Percentiles rank a stretch among this genome's conserved stretches.
Evolutionary conservation across 2,113 vertebrate genomes (phyloP).

Genomic region (Cynopterus brachyotis): DNA sequence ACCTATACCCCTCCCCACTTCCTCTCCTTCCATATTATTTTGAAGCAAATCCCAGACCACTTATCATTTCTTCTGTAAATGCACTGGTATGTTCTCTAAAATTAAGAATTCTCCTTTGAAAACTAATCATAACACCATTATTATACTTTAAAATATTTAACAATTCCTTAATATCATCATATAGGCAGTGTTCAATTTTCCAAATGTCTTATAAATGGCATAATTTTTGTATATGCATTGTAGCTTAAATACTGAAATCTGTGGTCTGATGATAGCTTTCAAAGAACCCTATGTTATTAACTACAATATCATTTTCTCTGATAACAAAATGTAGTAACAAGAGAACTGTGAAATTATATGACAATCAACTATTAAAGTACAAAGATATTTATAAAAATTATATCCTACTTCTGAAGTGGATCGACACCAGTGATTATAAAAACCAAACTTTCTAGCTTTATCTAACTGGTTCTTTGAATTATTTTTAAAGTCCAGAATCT

Average conservation of each 20-base stretch:
- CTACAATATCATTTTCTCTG: background rate
- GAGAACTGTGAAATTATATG: background rate
- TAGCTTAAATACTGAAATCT: conserved; percentile 44
- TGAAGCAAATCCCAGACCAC: conserved; percentile 30
- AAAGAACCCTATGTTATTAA: conserved; percentile 26
- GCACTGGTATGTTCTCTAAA: background rate
- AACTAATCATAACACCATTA: conserved; percentile 4
- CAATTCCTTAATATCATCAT: conserved; percentile 21
- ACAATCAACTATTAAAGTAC: background rate
- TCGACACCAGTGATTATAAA: background rate
- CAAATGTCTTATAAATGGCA: background rate
- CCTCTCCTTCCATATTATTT: background rate
- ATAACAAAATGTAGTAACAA: background rate
- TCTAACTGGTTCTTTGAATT: background rate
- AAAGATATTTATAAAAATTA: conserved; percentile 45
- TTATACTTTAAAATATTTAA: background rate
- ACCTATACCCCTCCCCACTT: background rate
- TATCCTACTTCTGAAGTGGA: background rate
- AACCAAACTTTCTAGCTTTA: background rate
- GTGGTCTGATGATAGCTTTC: background rate
- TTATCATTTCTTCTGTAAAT: conserved; percentile 19
- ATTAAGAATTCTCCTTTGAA: background rate
- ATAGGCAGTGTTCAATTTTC: background rate
- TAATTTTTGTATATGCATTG: background rate
- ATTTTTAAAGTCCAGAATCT: background rate